Percentiles rank a stretch among this genome's conserved stretches.
Evolutionary conservation across 2,113 vertebrate species (phyloP).

Genomic region (Siniperca knerii): DNA sequence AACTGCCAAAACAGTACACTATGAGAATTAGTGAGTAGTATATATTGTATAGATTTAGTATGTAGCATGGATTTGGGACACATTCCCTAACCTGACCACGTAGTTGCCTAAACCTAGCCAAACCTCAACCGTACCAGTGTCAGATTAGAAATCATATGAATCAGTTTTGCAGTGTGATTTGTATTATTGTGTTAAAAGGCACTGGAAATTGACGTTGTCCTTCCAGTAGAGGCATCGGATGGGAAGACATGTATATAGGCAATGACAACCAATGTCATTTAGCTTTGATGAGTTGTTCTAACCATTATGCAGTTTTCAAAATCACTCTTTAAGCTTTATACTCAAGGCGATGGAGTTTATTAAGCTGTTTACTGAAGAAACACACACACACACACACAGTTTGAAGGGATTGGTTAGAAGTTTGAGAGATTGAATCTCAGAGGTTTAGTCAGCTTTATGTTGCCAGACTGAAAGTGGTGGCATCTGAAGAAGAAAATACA

Average conservation of each 20-base stretch:
- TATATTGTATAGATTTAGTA: too few relatives aligned
- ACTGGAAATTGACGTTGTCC: not conserved
- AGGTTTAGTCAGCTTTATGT: conserved; percentile 9
- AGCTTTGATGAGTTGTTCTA: not conserved
- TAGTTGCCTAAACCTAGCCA: too few relatives aligned
- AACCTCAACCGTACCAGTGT: too few relatives aligned
- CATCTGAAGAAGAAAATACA: not conserved
- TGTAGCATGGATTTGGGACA: too few relatives aligned
- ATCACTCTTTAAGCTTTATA: not conserved
- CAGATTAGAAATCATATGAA: too few relatives aligned
- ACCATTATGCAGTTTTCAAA: not conserved
- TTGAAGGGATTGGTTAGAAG: conserved; percentile 2
- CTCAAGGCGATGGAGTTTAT: not conserved
- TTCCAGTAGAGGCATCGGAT: not conserved
- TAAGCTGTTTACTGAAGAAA: conserved; percentile 5
- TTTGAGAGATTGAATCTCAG: not conserved
- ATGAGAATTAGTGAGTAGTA: too few relatives aligned
- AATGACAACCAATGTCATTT: too few relatives aligned
- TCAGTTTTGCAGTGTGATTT: too few relatives aligned
- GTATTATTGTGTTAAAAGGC: too few relatives aligned
- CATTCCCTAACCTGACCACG: too few relatives aligned
- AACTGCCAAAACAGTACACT: too few relatives aligned
- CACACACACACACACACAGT: not conserved
- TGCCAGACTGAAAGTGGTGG: conserved; percentile 15
- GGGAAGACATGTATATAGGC: too few relatives aligned